A percentile compares a stretch with the other conserved stretches of the same genome.
Conservation (phyloP, 2,113 vertebrate genomes). For the Gracilinanus agilis region DNA sequence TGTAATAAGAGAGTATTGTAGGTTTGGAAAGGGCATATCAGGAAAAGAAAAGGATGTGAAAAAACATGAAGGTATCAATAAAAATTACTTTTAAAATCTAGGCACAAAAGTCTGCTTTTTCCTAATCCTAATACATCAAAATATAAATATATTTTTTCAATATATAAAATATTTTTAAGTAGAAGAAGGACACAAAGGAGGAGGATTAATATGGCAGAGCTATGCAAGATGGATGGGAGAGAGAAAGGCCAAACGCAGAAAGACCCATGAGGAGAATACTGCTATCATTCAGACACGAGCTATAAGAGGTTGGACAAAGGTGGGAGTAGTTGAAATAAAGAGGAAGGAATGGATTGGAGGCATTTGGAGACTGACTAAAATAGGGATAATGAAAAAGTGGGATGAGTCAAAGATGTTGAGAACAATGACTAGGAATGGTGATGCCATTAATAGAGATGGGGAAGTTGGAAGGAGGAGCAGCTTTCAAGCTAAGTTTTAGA, state of each 20-base stretch:
- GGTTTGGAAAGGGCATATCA: neutral
- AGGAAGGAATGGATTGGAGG: neutral
- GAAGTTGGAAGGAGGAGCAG: neutral
- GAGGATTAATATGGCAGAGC: neutral
- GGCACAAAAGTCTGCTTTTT: neutral
- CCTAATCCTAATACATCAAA: neutral
- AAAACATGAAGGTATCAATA: neutral
- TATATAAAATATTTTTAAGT: neutral
- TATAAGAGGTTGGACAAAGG: neutral
- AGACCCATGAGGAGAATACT: neutral
- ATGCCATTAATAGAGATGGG: neutral
- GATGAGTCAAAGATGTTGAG: neutral
- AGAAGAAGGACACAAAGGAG: neutral
- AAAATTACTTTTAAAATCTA: neutral
- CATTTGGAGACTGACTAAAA: neutral
- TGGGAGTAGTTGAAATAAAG: neutral
- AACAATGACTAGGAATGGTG: neutral
- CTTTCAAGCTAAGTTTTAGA: neutral
- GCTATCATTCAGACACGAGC: neutral
- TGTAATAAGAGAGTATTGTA: neutral
- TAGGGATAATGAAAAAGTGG: neutral
- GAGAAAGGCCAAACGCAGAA: neutral
- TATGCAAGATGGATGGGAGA: neutral
- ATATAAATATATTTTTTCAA: too few relatives aligned
- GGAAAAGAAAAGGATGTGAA: neutral